These are phyloP conservation scores for Hydrozoanthus tunicans DNA, from an alignment of 64 coral and sea anemone species.

Conservation along the genomic window DNA sequence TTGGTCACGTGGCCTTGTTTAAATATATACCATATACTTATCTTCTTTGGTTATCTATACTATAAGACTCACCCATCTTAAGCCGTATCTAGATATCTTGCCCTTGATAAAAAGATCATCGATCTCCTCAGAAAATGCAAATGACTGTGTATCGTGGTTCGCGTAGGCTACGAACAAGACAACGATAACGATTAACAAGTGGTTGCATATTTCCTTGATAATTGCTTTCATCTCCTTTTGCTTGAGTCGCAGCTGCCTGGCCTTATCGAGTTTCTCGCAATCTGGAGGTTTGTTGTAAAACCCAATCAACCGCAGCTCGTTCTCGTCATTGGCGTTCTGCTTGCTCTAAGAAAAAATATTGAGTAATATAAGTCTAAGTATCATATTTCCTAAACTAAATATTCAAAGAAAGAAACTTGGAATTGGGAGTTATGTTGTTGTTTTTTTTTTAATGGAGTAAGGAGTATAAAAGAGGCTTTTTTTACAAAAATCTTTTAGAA, in stretches of 20 bases:
- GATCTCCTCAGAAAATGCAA: constrained; percentile 53
- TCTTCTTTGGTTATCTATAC: too few relatives aligned
- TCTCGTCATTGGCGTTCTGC: constrained; percentile 15
- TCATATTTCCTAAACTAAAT: background rate
- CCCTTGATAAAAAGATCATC: constrained; percentile 49
- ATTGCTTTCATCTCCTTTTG: constrained; percentile 85
- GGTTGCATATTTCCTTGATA: constrained; percentile 76
- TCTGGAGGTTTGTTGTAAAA: constrained; percentile 76
- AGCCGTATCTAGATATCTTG: constrained; percentile 4
- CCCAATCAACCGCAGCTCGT: constrained; percentile 37
- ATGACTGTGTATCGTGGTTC: constrained; percentile 83
- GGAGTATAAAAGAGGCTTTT: too few relatives aligned
- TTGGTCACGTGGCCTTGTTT: too few relatives aligned
- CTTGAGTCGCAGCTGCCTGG: constrained; percentile 75
- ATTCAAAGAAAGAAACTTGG: background rate
- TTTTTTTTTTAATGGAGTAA: too few relatives aligned
- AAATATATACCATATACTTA: too few relatives aligned
- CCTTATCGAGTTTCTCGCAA: constrained; percentile 76
- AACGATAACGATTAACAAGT: constrained; percentile 73
- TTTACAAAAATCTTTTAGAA: too few relatives aligned
- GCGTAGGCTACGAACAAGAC: constrained; percentile 84
- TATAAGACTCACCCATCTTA: background rate
- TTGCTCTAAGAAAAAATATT: constrained; percentile 13
- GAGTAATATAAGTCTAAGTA: background rate
- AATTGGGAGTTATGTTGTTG: too few relatives aligned